Evolutionary conservation across 1,140 invertebrate genomes (phyloP).

Genomic region (Phortica variegata): DNA sequence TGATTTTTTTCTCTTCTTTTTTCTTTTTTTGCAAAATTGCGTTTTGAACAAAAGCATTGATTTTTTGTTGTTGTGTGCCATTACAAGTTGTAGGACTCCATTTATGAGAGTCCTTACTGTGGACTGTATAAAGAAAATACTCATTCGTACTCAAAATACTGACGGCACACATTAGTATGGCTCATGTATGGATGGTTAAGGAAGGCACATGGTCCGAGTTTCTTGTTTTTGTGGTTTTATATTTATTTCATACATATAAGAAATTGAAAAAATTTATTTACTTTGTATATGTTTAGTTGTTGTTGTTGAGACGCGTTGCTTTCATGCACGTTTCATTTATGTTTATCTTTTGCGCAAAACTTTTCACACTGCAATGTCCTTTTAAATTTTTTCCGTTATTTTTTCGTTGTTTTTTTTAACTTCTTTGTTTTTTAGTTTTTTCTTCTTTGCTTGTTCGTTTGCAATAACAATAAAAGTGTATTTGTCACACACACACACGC

Average conservation of each 20-base stretch:
- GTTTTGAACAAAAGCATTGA: conserved; percentile 36
- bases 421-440: neutral
- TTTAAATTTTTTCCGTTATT: neutral
- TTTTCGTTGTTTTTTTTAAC: neutral
- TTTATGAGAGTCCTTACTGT: too few relatives aligned
- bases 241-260: too few relatives aligned
- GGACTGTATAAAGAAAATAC: too few relatives aligned
- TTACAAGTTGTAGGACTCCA: too few relatives aligned
- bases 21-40: neutral
- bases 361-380: conserved; percentile 1
- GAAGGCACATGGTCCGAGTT: too few relatives aligned
- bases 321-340: conserved; percentile 24
- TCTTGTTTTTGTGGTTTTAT: too few relatives aligned
- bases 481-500: too few relatives aligned
- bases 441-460: conserved; percentile 13
- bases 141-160: too few relatives aligned
- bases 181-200: too few relatives aligned
- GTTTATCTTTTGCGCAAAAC: conserved; percentile 8
- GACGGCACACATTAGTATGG: too few relatives aligned
- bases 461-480: too few relatives aligned
- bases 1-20: neutral
- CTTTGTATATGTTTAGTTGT: conserved; percentile 3
- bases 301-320: conserved; percentile 23
- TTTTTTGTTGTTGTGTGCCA: conserved; percentile 23
- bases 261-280: conserved; percentile 14